phyloP scores from a whole-genome alignment of 2,797 vertebrate species.

The Sciurus vulgaris region DNA sequence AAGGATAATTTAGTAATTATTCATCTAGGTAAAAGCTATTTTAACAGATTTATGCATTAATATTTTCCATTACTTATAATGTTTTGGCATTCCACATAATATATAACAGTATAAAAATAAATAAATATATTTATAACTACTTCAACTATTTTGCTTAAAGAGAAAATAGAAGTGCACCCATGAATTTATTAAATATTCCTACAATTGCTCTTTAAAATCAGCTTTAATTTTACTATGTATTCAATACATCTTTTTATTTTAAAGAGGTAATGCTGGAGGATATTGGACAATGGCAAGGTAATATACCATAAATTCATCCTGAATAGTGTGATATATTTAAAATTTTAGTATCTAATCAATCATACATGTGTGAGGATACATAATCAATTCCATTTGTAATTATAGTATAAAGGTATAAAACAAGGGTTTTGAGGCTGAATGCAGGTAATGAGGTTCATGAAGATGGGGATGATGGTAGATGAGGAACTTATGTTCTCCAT shows the following conservation, averaged over 20 bases:
- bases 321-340: not conserved
- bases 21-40: not conserved
- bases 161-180: not conserved
- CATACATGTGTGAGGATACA: not conserved
- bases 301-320: not conserved
- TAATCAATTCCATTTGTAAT: not conserved
- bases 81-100: not conserved
- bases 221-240: not conserved
- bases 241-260: not conserved
- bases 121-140: constrained; percentile 46
- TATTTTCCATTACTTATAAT: not conserved
- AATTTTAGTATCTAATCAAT: not conserved
- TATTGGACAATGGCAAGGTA: not conserved
- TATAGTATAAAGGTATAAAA: not conserved
- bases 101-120: not conserved
- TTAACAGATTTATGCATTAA: constrained; percentile 31
- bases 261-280: not conserved
- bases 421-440: not conserved
- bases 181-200: not conserved
- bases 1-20: not conserved
- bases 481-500: not conserved
- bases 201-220: not conserved
- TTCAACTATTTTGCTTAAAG: constrained; percentile 47
- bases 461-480: not conserved
- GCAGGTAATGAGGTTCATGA: not conserved